Evolutionary conservation across 2,113 vertebrate genomes (phyloP).

Genomic region (Hyperoodon ampullatus): DNA sequence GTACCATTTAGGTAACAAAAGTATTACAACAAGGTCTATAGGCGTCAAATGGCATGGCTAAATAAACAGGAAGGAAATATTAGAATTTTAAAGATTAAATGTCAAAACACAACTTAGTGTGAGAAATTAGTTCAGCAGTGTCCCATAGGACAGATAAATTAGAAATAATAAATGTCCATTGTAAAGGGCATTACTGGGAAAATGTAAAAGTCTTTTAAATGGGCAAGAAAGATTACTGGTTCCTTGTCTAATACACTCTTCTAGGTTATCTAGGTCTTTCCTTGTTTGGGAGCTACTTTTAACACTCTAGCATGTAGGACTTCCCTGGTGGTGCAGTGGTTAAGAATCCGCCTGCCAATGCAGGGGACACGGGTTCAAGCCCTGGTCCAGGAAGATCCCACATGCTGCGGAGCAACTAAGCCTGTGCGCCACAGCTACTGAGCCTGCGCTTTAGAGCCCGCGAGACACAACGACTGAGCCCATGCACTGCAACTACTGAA

Average conservation of each 20-base stretch:
- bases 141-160: neutral
- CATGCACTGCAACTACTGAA: no score
- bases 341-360: no score
- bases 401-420: no score
- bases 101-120: neutral
- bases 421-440: no score
- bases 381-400: no score
- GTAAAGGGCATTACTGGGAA: no score
- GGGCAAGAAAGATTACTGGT: neutral
- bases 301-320: neutral
- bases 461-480: no score
- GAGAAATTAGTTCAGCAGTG: neutral
- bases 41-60: neutral
- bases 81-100: neutral
- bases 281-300: neutral
- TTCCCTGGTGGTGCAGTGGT: no score
- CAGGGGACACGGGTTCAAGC: no score
- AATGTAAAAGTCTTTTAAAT: neutral
- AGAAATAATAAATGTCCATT: neutral
- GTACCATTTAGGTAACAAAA: neutral
- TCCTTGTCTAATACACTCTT: neutral
- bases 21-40: neutral
- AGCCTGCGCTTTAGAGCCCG: no score
- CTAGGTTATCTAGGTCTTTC: neutral
- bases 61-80: neutral